Evolutionary conservation across 2,797 vertebrate species (phyloP), one percentile per base, ranked within the genome.

Genomic region (Anguilla megastoma): DNA sequence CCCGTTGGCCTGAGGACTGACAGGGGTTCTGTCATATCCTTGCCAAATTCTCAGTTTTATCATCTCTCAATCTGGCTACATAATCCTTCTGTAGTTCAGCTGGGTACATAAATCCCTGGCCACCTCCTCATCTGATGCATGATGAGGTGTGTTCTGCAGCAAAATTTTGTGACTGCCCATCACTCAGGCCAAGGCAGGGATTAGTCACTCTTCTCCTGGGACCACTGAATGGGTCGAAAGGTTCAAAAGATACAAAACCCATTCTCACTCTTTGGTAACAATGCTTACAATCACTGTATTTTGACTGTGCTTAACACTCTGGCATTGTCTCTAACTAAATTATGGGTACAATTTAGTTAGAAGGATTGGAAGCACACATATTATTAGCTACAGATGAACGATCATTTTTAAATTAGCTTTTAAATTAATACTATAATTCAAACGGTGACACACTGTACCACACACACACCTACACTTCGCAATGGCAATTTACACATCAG

Each of bases 391-490:
- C n/a, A n/a, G 79, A 24, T 1, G 21, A 50, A 48, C 50, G 41
- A 50, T 82, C 41, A 82, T 82, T 82, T 69, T 69, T 27, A 8
- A 69, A 69, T 69, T 50, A 82, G 41, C 45, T 82, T 82, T 82
- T 82, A 82, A 82, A 82, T 79, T 45, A 79, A 82, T 82, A 50
- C 79, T 50, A 41, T 41, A n/a, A 58, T 63, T 85, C 30, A 82
- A n/a, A 50, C 1, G 45, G 45, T 50, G 79, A 48, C 21, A 16
- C 79, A 21, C 21, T 18, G 6, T 45, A 82, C 41, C 33, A 24
- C 71, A 76, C 76, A 74, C 74, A 50, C 79, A n/a, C 45, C 79
- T 50, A 82, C 45, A 24, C 21, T 33, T 82, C n/a, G 21, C 5
- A 50, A 82, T 82, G 79, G 18, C 16, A 82, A 50, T 48, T 82